Base-by-base conservation (phyloP, 2,888 invertebrate species). In the Scaptomyza caliginosa region DNA sequence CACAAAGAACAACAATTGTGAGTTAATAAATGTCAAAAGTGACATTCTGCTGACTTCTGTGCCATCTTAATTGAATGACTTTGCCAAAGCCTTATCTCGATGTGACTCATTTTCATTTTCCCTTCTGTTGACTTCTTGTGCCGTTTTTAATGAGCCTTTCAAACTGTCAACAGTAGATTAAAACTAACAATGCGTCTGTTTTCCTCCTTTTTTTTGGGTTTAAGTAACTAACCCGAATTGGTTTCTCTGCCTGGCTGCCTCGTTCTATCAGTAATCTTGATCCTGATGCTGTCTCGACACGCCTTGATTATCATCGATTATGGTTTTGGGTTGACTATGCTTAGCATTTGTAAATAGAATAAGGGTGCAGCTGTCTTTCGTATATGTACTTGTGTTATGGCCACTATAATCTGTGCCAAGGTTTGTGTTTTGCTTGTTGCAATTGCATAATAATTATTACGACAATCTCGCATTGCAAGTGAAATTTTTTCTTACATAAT, bases 1-100 rank as follows among this genome's bases (percentile, higher is more conserved):
- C 39, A 57, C n/a, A 30, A 1, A 30, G 0, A 40, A 42, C 77
- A 71, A 71, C 77, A 80, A 76, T 69, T 82, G 76, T 67, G 64
- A 78, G 79, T 85, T 78, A 83, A 83, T 83, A 83, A 83, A 85
- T 77, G 83, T 79, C 83, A 79, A 66, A 66, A 67, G 88, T 74
- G 77, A 68, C 82, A 81, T 60, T 67, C 42, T 72, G 57, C 58
- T 52, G 65, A 63, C 65, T 76, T 67, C 43, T 54, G 50, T 50
- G 67, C 34, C 34, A 59, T 50, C 81, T 85, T 86, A 81, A 87
- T 85, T 85, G 66, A 86, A 76, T 73, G 66, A 58, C 63, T 69
- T 76, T 49, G 51, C 34, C 16, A 8, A 16, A 21, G 43, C 54
- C 50, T 66, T 82, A 85, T 80, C 79, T 64, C 28, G 83, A 82